phyloP scores from a whole-genome alignment of 2,888 invertebrate species.

The Diloba caeruleocephala region DNA sequence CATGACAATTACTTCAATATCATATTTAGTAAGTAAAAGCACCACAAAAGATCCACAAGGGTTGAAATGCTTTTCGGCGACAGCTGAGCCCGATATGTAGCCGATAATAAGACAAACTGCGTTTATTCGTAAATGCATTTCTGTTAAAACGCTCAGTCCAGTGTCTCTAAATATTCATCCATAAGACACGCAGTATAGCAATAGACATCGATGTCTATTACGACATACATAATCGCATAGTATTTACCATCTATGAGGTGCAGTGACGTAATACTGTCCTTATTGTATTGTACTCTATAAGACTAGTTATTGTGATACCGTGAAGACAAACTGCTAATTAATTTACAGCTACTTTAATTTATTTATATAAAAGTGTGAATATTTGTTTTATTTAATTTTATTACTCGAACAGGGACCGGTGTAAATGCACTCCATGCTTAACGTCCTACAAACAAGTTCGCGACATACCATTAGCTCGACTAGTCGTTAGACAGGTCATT shows the following conservation, averaged over 20 bases:
- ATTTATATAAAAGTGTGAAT: conserved; percentile 65
- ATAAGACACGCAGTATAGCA: conserved; percentile 4
- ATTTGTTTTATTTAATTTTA: conserved; percentile 25
- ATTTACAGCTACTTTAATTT: conserved; percentile 66
- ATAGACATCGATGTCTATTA: conserved; percentile 21
- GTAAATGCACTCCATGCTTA: conserved; percentile 1
- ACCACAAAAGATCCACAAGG: too few species aligned
- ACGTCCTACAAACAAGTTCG: too few species aligned
- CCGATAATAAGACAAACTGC: too few species aligned
- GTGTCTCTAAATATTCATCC: too few species aligned
- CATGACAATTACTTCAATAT: too few species aligned
- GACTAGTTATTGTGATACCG: conserved; percentile 65
- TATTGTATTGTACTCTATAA: conserved; percentile 47
- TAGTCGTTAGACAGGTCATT: too few species aligned
- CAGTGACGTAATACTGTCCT: conserved; percentile 68
- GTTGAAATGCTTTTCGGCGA: too few species aligned
- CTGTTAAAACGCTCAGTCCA: too few species aligned
- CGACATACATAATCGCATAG: conserved; percentile 16
- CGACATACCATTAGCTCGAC: too few species aligned
- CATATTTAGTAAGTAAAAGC: too few species aligned
- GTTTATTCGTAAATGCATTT: too few species aligned
- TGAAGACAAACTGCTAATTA: conserved; percentile 67
- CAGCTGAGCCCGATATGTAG: too few species aligned
- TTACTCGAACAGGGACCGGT: conserved; percentile 20
- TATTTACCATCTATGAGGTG: conserved; percentile 58